Base-by-base conservation (phyloP, 2,113 vertebrate genomes). In the Oxyura jamaicensis region DNA sequence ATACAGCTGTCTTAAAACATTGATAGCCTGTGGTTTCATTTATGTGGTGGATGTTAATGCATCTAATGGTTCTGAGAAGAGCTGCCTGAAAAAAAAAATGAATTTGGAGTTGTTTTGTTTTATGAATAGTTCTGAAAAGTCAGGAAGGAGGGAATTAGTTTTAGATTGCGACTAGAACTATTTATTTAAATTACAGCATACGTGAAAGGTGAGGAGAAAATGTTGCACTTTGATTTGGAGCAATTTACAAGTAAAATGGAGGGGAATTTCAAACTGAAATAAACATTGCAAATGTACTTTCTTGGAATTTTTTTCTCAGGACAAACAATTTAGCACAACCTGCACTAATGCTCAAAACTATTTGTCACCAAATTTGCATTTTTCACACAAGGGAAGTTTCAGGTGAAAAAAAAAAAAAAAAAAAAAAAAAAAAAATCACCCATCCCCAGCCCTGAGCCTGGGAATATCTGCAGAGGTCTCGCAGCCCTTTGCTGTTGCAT, bases 1-100 rank as follows among this genome's bases (percentile, higher is more conserved):
- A 96, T 95, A 73, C 56, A 88, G 73, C 83, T 80, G 94, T 97
- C 97, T 97, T 90, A 96, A 95, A 97, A 94, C 86, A 96, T 86
- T 93, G 94, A 96, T 97, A 97, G 94, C 88, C 95, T 96, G 94
- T 94, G 96, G 96, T 97, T 97, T 97, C 96, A 96, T 97, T 97
- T 95, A 96, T 66, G 53, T 97, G 91, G 96, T 95, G 21, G 92
- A 94, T 91, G 94, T 95, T 97, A 97, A 97, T 98, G 96, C 13
- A 65, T 87, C 85, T 94, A 96, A 96, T 95, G 74, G 73, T 88
- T 94, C 95, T 94, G 88, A 92, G 69, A 71, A 95, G 66, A 91
- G 66, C 74, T 79, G 95, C 95, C 90, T 92, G 93, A 95, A 95
- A 95, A n/a, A 95, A 95, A n/a, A 95, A 92, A 92, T 85, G 77